Base-by-base conservation (phyloP, 2,888 invertebrate species). In the Cryptus viduatorius region DNA sequence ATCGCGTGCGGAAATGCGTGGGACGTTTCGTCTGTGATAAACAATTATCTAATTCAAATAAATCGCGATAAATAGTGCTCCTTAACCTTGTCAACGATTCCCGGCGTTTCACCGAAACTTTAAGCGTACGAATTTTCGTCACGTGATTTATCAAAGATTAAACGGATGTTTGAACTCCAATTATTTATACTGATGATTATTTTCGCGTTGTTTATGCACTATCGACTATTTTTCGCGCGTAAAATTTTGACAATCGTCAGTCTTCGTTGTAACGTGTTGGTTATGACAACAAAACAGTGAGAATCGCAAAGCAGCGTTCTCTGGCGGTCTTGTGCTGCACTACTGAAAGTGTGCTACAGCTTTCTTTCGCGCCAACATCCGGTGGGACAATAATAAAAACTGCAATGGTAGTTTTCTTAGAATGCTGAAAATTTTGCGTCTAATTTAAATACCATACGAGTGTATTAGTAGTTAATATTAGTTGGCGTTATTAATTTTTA, bases 261-360 rank as follows among this genome's bases (percentile, higher is more conserved):
- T 4, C 1, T 1, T 31, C 46, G 46, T 24, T 24, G 3, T 24
- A 24, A 2, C 24, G 24, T 24, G 24, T 24, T 24, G 24, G 24
- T 4, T n/a, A 61, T 42, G 48, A 73, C 61, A 61, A 73, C 73
- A 73, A 73, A 61, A n/a, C 61, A 8, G 8, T 44, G 24, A 24
- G 59, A 73, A 29, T 7, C 8, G 14, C 0, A 0, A 1, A 3
- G 16, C n/a, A 16, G 19, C 0, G 73, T 10, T 16, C 3, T 48
- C 73, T 73, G 16, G 46, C 48, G 31, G 19, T 12, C 29, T 24
- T 24, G 24, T 24, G 8, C 37, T 37, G 37, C 7, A 37, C 37
- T 4, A 1, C 8, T 8, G 37, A 37, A 0, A 7, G 37, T 37
- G 37, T 37, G 37, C 8, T 8, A 37, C 4, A 4, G 37, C 37